phyloP scores from a whole-genome alignment of 2,888 invertebrate genomes.

The Dynastes hyllus region DNA sequence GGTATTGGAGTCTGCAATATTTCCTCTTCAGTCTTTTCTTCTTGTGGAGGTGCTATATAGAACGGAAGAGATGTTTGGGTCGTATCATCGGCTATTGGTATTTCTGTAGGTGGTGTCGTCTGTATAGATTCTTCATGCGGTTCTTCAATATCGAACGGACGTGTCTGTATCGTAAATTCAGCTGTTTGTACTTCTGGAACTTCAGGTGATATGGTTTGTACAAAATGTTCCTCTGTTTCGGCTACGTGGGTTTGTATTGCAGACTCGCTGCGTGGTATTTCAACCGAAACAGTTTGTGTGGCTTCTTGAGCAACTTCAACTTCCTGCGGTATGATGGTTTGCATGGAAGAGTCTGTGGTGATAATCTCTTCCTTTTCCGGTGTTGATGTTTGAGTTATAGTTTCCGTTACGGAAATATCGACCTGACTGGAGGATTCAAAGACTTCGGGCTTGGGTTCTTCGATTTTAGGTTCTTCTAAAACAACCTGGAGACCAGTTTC shows the following conservation, averaged over 20 bases:
- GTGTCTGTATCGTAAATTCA: slow-evolving; percentile 62
- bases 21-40: slow-evolving; percentile 29
- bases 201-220: slow-evolving; percentile 71
- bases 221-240: slow-evolving; percentile 64
- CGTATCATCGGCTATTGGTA: slow-evolving; percentile 57
- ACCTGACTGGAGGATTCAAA: slow-evolving; percentile 56
- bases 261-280: slow-evolving; percentile 63
- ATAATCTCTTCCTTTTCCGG: slow-evolving; percentile 63
- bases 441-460: slow-evolving; percentile 60
- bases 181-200: slow-evolving; percentile 59
- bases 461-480: slow-evolving; percentile 52
- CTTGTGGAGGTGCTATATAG: slow-evolving; percentile 8
- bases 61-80: slow-evolving; percentile 60
- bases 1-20: neutral
- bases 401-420: slow-evolving; percentile 54
- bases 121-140: slow-evolving; percentile 70
- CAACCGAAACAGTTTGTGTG: slow-evolving; percentile 65
- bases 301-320: slow-evolving; percentile 64
- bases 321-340: slow-evolving; percentile 68
- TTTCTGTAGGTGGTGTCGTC: slow-evolving; percentile 72
- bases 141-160: slow-evolving; percentile 57
- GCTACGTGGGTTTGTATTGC: slow-evolving; percentile 67
- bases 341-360: slow-evolving; percentile 69
- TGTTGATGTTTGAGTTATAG: slow-evolving; percentile 57
- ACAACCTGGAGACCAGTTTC: slow-evolving; percentile 49